These are phyloP conservation scores for Coregonus ussuriensis DNA, from an alignment of 2,797 vertebrate species.

Conservation along the genomic window DNA sequence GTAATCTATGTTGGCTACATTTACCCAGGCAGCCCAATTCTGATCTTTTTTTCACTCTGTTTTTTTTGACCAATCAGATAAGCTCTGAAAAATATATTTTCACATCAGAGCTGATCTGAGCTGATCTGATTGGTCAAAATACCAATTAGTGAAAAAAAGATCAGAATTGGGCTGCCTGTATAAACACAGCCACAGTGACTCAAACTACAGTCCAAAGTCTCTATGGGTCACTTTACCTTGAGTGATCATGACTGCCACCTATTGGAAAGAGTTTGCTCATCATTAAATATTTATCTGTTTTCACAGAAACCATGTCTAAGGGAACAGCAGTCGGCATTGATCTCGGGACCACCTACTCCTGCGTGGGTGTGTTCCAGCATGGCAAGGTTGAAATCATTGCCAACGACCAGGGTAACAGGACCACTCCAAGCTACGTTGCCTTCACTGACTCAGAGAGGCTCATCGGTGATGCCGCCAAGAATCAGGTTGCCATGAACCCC, in stretches of 20 bases:
- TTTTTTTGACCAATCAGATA: too few species aligned
- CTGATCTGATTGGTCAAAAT: too few species aligned
- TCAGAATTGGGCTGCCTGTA: too few species aligned
- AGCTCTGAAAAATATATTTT: too few species aligned
- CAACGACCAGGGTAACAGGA: slow-evolving; percentile 87
- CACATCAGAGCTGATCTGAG: too few species aligned
- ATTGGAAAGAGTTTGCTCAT: neutral
- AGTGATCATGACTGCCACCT: neutral
- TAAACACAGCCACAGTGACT: too few species aligned
- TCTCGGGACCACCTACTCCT: slow-evolving; percentile 88
- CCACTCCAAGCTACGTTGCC: slow-evolving; percentile 84
- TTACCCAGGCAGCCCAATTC: too few species aligned
- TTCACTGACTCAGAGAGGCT: slow-evolving; percentile 83
- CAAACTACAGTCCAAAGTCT: neutral
- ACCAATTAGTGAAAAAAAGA: too few species aligned
- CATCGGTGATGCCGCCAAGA: slow-evolving; percentile 86
- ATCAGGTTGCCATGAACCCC: slow-evolving; percentile 88
- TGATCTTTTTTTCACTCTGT: too few species aligned
- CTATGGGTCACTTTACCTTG: neutral
- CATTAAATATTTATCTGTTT: slow-evolving; percentile 6
- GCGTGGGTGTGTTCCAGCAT: slow-evolving; percentile 86
- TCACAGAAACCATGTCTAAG: slow-evolving; percentile 78
- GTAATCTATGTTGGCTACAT: neutral
- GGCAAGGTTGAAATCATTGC: slow-evolving; percentile 89
- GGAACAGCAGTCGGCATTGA: slow-evolving; percentile 86